Base-by-base conservation (phyloP, 2,888 invertebrate species). In the Hydrotaea diabolus region DNA sequence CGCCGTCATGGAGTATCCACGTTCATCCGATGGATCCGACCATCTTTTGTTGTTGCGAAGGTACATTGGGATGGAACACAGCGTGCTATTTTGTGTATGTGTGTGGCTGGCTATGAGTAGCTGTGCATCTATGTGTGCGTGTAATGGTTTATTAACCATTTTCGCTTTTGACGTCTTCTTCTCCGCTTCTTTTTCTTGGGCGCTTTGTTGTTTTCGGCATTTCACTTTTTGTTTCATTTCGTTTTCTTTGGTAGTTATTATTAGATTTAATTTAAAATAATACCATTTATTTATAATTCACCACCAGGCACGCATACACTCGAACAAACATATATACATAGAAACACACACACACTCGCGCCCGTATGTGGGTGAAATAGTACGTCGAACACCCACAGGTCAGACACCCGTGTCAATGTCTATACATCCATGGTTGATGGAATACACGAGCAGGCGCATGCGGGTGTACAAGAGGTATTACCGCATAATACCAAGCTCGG, bases 331-430 rank as follows among this genome's bases (percentile, higher is more conserved):
- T 39, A 39, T 9, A 2, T 13, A 39, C 9, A 2, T 39, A 39
- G 3, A 11, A 8, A 39, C 39, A 13, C 9, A 39, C 39, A 8
- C 9, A 9, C 13, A 39, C 39, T n/a, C n/a, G n/a, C 1, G 39
- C 9, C 3, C 9, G 13, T 39, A 39, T 39, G 9, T 39, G 9
- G 74, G 69, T 5, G 23, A 39, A n/a, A n/a, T 1, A 21, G 53
- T 77, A 23, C 46, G 21, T 7, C 17, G 72, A 49, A 76, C 79
- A 85, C 85, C 79, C 82, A 82, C 79, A 82, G 81, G 73, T 85
- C 76, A 79, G 76, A 46, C 23, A 79, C 75, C 72, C 71, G 59
- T 69, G 80, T 64, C 74, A 78, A 75, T 84, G 69, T 75, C 64
- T 84, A 26, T 59, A 53, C 39, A 71, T 3, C 36, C 31, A 72